A percentile compares a stretch with the other conserved stretches of the same genome.
phyloP scores from a whole-genome alignment of 2,113 vertebrate species.

The Scolopax mira region DNA sequence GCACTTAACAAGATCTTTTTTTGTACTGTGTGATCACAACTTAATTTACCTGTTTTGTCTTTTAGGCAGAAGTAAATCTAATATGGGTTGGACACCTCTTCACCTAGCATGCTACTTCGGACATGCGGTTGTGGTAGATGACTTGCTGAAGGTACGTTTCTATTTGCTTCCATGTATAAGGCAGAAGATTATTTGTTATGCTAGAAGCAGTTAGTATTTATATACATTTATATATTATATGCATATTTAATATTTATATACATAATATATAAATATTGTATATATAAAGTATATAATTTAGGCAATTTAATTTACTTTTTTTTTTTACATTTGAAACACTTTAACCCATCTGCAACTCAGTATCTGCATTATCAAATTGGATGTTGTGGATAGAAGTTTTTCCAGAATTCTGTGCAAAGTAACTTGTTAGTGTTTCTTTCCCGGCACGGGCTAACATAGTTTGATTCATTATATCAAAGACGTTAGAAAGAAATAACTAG shows the following conservation, averaged over 20 bases:
- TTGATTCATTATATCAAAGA: background rate
- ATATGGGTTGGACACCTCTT: conserved; percentile 88
- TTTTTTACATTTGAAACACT: too few relatives aligned
- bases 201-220: background rate
- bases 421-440: background rate
- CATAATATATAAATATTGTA: too few relatives aligned
- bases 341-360: too few relatives aligned
- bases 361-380: background rate
- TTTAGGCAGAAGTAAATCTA: conserved; percentile 80
- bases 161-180: background rate
- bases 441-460: background rate
- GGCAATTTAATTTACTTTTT: background rate
- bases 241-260: too few relatives aligned
- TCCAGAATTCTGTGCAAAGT: background rate
- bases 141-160: conserved; percentile 84
- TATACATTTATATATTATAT: too few relatives aligned
- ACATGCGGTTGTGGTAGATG: conserved; percentile 83
- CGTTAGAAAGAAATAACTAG: background rate
- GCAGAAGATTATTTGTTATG: background rate
- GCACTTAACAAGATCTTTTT: background rate
- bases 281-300: background rate
- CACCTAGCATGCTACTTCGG: conserved; percentile 90
- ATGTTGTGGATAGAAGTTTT: background rate
- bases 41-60: conserved; percentile 11
- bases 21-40: background rate